Evolutionary conservation across 1,140 invertebrate genomes (phyloP), one percentile per base, ranked within the genome.

Genomic region (Hypsibius dujardini): DNA sequence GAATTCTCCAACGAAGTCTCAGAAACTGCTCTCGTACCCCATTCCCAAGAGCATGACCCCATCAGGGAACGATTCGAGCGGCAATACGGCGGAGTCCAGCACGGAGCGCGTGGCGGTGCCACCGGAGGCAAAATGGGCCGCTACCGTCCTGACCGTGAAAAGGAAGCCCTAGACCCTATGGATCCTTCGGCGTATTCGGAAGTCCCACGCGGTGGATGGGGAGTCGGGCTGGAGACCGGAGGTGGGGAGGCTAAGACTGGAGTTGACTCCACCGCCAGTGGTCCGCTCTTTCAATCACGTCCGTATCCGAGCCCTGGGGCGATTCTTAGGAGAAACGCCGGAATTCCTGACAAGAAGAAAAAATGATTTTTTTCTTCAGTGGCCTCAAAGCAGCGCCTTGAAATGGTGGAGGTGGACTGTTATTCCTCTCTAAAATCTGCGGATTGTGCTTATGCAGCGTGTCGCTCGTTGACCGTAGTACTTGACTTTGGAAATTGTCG

Each of bases 241-340:
- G 79, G n/a, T n/a, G n/a, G 85, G 56, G 87, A 88, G 76, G 87
- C 87, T 0, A 88, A 89, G 78, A 88, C 90, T 15, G 90, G 91
- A 46, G 92, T 87, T 0, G 92, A 96, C 77, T 85, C 86, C 2
- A 95, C 92, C 71, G 92, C 88, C 42, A 86, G 88, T 3, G 92
- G 93, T 3, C 88, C 90, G 12, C 74, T 83, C 7, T 83, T 81
- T 73, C 80, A 81, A 72, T 78, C 79, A 56, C 83, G 92, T 76
- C 92, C 92, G 0, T 95, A 95, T 79, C 91, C 91, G 40, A 90
- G 87, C 78, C 92, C 92, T 69, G 92, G 91, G 46, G 90, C 89
- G 73, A 87, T 94, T 74, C 80, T 95, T 28, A 74, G 80, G 2
- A 76, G 78, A 50, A 82, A 82, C 50, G 50, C 50, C n/a, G 50